Evolutionary conservation across 2,888 invertebrate genomes (phyloP).

Genomic region (Pyrrhia umbra): DNA sequence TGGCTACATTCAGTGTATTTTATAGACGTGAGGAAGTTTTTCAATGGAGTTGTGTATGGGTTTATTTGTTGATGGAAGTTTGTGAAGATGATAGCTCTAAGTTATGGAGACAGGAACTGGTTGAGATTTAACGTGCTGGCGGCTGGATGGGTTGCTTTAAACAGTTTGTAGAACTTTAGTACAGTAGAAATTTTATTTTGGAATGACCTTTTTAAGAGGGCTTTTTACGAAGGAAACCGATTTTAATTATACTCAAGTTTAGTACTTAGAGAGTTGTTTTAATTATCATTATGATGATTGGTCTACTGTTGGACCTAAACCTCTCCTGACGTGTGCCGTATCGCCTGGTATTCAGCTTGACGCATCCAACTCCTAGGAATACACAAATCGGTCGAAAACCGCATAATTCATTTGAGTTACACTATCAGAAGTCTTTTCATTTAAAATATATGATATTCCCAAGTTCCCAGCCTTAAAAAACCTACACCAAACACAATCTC

Average conservation of each 20-base stretch:
- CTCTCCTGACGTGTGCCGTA: too few relatives aligned
- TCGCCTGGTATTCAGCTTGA: too few relatives aligned
- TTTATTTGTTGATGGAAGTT: conserved; percentile 55
- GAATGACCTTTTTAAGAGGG: too few relatives aligned
- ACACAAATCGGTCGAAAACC: not conserved
- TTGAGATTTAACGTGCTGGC: conserved; percentile 16
- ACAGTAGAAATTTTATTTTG: too few relatives aligned
- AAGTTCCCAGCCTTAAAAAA: conserved; percentile 29
- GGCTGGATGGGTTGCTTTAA: not conserved
- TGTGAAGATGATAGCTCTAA: conserved; percentile 38
- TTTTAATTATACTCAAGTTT: too few relatives aligned
- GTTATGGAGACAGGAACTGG: conserved; percentile 29
- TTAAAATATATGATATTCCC: not conserved
- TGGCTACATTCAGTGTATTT: conserved; percentile 60
- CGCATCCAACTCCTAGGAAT: too few relatives aligned
- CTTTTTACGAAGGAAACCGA: too few relatives aligned
- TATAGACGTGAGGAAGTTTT: conserved; percentile 60
- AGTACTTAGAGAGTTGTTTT: too few relatives aligned
- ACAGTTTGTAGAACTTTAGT: too few relatives aligned
- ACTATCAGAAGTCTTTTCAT: not conserved
- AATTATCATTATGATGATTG: too few relatives aligned
- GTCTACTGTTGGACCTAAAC: too few relatives aligned
- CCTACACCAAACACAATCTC: conserved; percentile 38
- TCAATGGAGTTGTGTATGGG: conserved; percentile 54
- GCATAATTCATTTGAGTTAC: not conserved